These are phyloP conservation scores for Morelia viridis DNA, from an alignment of 2,797 vertebrate genomes.

Conservation along the genomic window DNA sequence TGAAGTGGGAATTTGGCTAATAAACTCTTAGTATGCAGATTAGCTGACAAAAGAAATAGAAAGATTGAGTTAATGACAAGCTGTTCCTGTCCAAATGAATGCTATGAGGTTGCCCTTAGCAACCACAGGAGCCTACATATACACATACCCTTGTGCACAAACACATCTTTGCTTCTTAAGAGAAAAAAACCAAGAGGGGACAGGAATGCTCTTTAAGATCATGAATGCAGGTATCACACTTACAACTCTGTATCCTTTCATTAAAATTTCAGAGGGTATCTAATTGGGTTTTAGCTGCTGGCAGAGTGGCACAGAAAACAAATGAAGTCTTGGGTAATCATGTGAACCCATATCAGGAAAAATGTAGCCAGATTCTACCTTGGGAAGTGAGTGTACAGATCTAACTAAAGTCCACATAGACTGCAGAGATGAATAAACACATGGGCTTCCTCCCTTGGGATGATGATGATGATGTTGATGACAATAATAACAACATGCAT, in stretches of 20 bases:
- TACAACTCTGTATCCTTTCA: background rate
- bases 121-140: background rate
- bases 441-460: background rate
- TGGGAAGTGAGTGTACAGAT: too few species aligned
- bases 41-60: background rate
- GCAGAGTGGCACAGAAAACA: background rate
- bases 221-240: background rate
- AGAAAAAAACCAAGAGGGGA: conserved; percentile 1
- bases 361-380: too few species aligned
- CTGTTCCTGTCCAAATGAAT: conserved; percentile 6
- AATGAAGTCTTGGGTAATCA: background rate
- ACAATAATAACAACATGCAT: background rate
- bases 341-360: background rate
- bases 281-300: background rate
- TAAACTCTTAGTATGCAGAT: background rate
- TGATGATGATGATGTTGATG: background rate
- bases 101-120: conserved; percentile 11
- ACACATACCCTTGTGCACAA: background rate
- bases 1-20: background rate
- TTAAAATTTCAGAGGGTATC: conserved; percentile 4
- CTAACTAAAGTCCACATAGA: background rate
- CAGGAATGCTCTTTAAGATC: background rate
- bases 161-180: background rate
- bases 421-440: background rate
- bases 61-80: background rate